Evolutionary conservation across 1,140 invertebrate genomes (phyloP).

Genomic region (Zaprionus ornatus): DNA sequence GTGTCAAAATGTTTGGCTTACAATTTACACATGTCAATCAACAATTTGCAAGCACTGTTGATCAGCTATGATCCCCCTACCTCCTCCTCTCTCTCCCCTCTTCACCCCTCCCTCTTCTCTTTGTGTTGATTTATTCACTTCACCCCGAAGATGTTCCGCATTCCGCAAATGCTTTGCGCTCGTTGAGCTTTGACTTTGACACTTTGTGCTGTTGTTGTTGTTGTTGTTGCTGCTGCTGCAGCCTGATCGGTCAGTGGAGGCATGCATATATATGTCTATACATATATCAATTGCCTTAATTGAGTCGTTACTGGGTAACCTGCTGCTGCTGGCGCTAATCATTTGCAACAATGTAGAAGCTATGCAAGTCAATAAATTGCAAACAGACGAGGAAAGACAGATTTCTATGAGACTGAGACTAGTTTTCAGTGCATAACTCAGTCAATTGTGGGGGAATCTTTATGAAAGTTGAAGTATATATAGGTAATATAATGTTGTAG

Average conservation of each 20-base stretch:
- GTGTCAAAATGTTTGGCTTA: constrained; percentile 77
- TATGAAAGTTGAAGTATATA: too few species aligned
- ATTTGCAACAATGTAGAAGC: neutral
- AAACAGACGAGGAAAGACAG: neutral
- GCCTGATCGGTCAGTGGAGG: neutral
- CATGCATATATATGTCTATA: neutral
- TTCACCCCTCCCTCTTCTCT: neutral
- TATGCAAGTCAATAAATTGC: neutral
- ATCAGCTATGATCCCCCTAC: neutral
- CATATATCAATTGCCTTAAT: constrained; percentile 5
- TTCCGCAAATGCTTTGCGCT: constrained; percentile 43
- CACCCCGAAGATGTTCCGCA: constrained; percentile 54
- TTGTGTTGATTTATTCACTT: constrained; percentile 46
- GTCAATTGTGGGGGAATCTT: neutral
- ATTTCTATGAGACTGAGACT: neutral
- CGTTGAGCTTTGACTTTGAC: constrained; percentile 64
- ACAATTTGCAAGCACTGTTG: constrained; percentile 50
- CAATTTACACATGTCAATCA: constrained; percentile 76
- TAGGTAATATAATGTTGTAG: neutral
- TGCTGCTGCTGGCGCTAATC: neutral
- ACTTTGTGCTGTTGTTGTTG: neutral
- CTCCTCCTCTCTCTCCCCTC: neutral
- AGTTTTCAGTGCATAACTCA: neutral
- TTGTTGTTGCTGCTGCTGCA: neutral
- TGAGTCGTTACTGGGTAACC: neutral